Percentiles rank a stretch among this genome's conserved stretches.
Conservation (phyloP, 2,797 vertebrate genomes). For the Poecilia gillii region DNA sequence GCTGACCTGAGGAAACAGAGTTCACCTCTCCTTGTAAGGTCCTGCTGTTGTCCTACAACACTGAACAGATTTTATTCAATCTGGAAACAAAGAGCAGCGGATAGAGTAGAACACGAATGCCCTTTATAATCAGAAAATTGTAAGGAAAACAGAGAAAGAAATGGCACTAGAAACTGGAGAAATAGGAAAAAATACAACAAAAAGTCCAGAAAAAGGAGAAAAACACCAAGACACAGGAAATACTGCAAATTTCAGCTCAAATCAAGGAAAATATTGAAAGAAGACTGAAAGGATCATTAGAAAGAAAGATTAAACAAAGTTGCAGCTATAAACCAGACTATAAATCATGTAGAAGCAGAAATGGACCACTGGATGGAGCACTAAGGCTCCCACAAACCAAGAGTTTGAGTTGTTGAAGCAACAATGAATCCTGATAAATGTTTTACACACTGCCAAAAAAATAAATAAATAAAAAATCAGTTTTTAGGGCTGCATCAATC, state of each 20-base stretch:
- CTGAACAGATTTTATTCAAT: neutral
- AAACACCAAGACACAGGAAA: neutral
- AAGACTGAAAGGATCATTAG: neutral
- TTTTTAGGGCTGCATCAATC: neutral
- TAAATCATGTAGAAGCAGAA: neutral
- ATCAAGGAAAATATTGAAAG: neutral
- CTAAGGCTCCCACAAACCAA: neutral
- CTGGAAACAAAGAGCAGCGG: neutral
- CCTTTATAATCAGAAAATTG: neutral
- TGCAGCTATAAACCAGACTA: neutral
- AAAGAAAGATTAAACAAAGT: neutral
- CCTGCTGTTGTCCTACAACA: neutral
- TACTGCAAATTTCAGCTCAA: too few species aligned
- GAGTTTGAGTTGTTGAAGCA: neutral
- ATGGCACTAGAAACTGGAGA: too few species aligned
- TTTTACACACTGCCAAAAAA: neutral
- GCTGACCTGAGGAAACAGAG: slow-evolving; percentile 36
- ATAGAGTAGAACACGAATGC: neutral
- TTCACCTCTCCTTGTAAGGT: slow-evolving; percentile 18
- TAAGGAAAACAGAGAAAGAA: too few species aligned
- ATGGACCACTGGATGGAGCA: neutral
- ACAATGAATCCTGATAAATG: neutral
- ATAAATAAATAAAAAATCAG: neutral
- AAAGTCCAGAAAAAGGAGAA: neutral
- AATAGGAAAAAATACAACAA: neutral